Percentiles rank a stretch among this genome's conserved stretches.
These are phyloP conservation scores for Trialeurodes vaporariorum DNA, from an alignment of 1,140 invertebrate genomes.

Conservation along the genomic window DNA sequence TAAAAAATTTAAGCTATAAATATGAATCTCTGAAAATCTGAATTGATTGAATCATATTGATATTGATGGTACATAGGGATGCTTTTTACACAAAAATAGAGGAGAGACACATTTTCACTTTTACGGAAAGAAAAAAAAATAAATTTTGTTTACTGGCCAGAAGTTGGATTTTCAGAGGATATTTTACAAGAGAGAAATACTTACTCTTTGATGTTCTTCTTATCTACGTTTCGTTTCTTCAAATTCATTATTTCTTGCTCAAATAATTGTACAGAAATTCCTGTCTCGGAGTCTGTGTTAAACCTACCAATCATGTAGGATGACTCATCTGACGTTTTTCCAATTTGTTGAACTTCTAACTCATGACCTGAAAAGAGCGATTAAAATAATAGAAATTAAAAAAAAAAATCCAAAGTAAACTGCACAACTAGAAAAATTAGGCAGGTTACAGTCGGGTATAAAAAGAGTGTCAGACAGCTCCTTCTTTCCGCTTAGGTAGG, in stretches of 20 bases:
- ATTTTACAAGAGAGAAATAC: not conserved
- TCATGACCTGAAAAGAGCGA: conserved; percentile 50
- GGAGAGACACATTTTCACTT: not conserved
- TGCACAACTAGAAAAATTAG: not conserved
- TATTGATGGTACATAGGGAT: not conserved
- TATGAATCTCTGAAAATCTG: too few species aligned
- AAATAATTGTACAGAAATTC: conserved; percentile 59
- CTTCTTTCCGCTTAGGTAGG: too few species aligned
- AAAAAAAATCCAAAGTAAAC: conserved; percentile 4
- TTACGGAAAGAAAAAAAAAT: not conserved
- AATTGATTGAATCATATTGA: too few species aligned
- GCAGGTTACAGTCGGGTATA: too few species aligned
- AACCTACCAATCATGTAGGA: conserved; percentile 74
- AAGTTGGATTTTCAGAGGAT: not conserved
- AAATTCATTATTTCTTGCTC: conserved; percentile 53
- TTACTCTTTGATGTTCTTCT: conserved; percentile 21
- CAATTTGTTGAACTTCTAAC: conserved; percentile 66
- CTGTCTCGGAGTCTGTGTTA: conserved; percentile 60
- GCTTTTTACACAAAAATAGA: not conserved
- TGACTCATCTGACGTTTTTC: conserved; percentile 63
- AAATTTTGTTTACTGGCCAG: too few species aligned
- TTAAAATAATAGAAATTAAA: conserved; percentile 7
- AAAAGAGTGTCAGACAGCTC: too few species aligned
- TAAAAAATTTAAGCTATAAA: too few species aligned
- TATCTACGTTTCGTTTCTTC: conserved; percentile 37